Evolutionary conservation across 2,113 vertebrate species (phyloP), one percentile per base, ranked within the genome.

Genomic region (Toxostoma redivivum): DNA sequence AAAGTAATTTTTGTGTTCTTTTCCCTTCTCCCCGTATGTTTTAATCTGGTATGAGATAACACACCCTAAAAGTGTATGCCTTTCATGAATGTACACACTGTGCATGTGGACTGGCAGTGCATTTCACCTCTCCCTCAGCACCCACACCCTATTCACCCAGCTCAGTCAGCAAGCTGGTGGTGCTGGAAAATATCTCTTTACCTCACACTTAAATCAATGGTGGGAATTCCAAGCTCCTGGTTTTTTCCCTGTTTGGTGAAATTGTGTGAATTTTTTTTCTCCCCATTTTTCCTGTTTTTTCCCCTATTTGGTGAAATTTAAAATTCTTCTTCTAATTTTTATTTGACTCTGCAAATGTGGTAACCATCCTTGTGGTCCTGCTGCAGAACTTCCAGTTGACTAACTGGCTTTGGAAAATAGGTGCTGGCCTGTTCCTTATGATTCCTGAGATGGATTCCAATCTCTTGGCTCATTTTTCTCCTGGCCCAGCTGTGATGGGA

Each of bases 1-100:
- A 12, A 2, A 2, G 1, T 4, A 1, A 19, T 6, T 50, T 31
- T n/a, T 6, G 4, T 20, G 2, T 78, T 89, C 0, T 53, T 74
- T 44, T 65, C 31, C 1, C 7, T 74, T 56, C 27, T 13, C 31
- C 31, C 1, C 1, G 0, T 45, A 9, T 47, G 69, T 93, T 84
- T 74, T 22, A 37, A 42, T 62, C 31, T 30, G 30, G 42, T 58
- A 15, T 27, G 37, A 15, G 14, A 31, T 61, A 58, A 16, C 18
- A 23, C n/a, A 8, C 10, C 38, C 21, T 10, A 5, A 69, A 5
- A 69, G 22, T 4, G n/a, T 16, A 2, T 19, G 8, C 9, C 16
- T 5, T 65, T 14, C 33, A 2, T 31, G 48, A 56, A 56, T 9
- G 5, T 27, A 12, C n/a, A 61, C 6, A 4, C 20, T 18, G 25